These are phyloP conservation scores for Brachionus koreanus DNA, from an alignment of 1,140 invertebrate species.

Conservation along the genomic window DNA sequence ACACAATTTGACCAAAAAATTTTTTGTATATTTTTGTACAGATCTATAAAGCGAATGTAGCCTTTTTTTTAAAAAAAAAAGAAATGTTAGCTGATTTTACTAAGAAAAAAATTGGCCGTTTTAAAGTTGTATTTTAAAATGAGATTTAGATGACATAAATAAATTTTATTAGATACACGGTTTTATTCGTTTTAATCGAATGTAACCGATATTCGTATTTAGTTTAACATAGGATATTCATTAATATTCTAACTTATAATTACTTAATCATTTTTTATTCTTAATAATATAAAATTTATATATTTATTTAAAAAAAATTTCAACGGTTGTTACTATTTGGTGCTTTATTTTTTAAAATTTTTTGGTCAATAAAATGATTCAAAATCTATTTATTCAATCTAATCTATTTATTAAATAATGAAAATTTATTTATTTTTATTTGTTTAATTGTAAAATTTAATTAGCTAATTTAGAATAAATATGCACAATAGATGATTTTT, in stretches of 20 bases:
- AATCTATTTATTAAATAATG: not conserved
- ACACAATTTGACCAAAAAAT: conserved; percentile 8
- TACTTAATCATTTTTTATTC: not conserved
- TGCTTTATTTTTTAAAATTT: not conserved
- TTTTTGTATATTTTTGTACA: conserved; percentile 6
- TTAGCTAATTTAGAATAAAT: too few species aligned
- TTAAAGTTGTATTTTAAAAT: not conserved
- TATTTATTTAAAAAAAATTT: not conserved
- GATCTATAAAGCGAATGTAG: not conserved
- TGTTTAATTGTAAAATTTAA: too few species aligned
- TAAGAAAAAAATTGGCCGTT: not conserved
- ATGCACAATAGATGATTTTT: too few species aligned
- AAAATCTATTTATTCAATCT: not conserved
- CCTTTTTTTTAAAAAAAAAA: not conserved
- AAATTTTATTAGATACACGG: not conserved
- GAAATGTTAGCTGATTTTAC: not conserved
- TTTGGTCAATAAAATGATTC: conserved; percentile 2
- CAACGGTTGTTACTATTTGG: not conserved
- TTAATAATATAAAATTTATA: not conserved
- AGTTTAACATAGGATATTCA: not conserved
- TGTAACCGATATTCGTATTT: not conserved
- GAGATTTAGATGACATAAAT: not conserved
- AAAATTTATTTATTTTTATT: too few species aligned
- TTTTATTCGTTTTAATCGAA: not conserved
- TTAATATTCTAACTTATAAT: not conserved